These are phyloP conservation scores for Drosophila takahashii DNA, from an alignment of 1,140 invertebrate genomes.

Conservation along the genomic window DNA sequence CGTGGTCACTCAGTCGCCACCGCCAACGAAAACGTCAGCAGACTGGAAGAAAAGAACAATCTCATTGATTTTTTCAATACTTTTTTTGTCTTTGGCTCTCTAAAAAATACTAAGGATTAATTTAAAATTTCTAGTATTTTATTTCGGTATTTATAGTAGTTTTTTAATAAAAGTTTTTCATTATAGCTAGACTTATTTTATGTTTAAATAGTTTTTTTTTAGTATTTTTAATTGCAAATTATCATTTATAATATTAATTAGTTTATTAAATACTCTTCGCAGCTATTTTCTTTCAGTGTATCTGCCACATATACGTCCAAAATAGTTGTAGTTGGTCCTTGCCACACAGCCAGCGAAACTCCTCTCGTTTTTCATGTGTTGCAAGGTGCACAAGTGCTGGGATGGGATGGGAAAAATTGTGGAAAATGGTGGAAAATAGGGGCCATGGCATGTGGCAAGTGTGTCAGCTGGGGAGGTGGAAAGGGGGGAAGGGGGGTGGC, in stretches of 20 bases:
- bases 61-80: background rate
- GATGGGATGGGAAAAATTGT: conserved; percentile 1
- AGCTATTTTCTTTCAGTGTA: background rate
- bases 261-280: background rate
- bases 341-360: conserved; percentile 31
- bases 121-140: too few species aligned
- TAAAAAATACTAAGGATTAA: too few species aligned
- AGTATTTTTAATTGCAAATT: too few species aligned
- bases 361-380: conserved; percentile 42
- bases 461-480: conserved; percentile 23
- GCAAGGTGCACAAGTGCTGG: conserved; percentile 25
- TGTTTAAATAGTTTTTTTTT: too few species aligned
- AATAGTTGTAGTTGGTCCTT: conserved; percentile 46
- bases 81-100: too few species aligned
- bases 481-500: too few species aligned
- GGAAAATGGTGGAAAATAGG: background rate
- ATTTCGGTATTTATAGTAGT: too few species aligned
- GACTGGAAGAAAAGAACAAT: background rate
- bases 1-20: conserved; percentile 46
- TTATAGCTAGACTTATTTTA: too few species aligned
- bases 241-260: background rate
- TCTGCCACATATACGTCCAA: conserved; percentile 37
- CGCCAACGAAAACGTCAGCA: conserved; percentile 24
- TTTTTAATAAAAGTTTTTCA: too few species aligned
- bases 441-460: conserved; percentile 48